These are phyloP conservation scores for Ceratotherium simum DNA, from an alignment of 2,113 vertebrate species.

Conservation along the genomic window DNA sequence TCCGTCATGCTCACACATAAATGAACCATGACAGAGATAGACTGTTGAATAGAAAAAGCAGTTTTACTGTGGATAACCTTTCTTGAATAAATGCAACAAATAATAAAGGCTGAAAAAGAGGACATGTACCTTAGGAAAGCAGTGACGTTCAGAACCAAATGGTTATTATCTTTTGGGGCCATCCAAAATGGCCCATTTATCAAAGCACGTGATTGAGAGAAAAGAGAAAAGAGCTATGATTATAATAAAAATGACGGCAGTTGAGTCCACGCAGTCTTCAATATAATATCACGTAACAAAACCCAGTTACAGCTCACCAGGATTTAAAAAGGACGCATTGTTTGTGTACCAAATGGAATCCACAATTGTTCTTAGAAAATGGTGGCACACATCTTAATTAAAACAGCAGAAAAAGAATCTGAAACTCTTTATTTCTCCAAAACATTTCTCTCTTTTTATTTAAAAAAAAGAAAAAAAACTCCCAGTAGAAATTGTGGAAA, in stretches of 20 bases:
- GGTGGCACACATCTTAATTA: slow-evolving; percentile 8
- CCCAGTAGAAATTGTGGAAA: slow-evolving; percentile 66
- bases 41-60: slow-evolving; percentile 84
- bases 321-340: background rate
- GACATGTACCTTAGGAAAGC: slow-evolving; percentile 66
- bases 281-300: slow-evolving; percentile 43
- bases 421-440: background rate
- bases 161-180: slow-evolving; percentile 76
- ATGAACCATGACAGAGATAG: slow-evolving; percentile 85
- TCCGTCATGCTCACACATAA: slow-evolving; percentile 86
- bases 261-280: background rate
- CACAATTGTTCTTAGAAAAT: slow-evolving; percentile 74
- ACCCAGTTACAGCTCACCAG: background rate
- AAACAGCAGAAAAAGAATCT: slow-evolving; percentile 34
- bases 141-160: slow-evolving; percentile 58
- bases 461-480: slow-evolving; percentile 43
- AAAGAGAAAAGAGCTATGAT: slow-evolving; percentile 57
- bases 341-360: background rate
- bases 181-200: slow-evolving; percentile 67
- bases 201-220: slow-evolving; percentile 52
- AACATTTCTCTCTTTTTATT: slow-evolving; percentile 62
- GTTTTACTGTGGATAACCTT: slow-evolving; percentile 82
- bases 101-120: slow-evolving; percentile 78
- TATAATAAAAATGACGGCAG: slow-evolving; percentile 65
- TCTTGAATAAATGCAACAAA: slow-evolving; percentile 83